Conservation (phyloP, 2,797 vertebrate species). For the Rousettus madagascariensis region DNA sequence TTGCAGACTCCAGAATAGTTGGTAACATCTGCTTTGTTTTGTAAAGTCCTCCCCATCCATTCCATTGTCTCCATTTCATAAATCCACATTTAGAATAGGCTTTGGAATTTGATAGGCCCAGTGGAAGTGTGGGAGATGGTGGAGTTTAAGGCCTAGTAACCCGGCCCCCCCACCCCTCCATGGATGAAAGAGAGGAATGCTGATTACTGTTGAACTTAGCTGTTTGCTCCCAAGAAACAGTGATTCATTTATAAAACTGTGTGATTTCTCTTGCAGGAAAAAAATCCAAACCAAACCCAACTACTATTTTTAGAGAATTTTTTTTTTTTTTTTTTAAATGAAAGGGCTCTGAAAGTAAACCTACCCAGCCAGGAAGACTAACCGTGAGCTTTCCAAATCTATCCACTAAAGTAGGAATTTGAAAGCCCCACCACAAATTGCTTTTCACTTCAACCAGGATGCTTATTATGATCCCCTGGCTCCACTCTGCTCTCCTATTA, state of each 20-base stretch:
- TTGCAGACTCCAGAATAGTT: not conserved
- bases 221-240: conserved; percentile 40
- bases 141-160: not conserved
- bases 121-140: not conserved
- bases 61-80: conserved; percentile 32
- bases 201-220: not conserved
- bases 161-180: not conserved
- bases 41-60: not conserved
- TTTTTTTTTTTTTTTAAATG: conserved; percentile 46
- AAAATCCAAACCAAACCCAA: conserved; percentile 48
- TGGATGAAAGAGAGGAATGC: not conserved
- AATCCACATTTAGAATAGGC: conserved; percentile 1
- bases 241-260: conserved; percentile 56
- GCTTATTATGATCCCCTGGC: conserved; percentile 74
- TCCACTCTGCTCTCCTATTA: conserved; percentile 65
- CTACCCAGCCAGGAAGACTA: conserved; percentile 61
- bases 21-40: conserved; percentile 23
- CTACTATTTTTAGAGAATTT: conserved; percentile 69
- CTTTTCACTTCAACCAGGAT: conserved; percentile 72
- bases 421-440: conserved; percentile 76
- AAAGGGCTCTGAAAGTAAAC: conserved; percentile 66
- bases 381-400: conserved; percentile 72
- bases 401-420: conserved; percentile 73
- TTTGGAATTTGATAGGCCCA: conserved; percentile 22
- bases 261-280: conserved; percentile 50